These are phyloP conservation scores for Nipponia nippon DNA, from an alignment of 2,113 vertebrate species.

Conservation along the genomic window DNA sequence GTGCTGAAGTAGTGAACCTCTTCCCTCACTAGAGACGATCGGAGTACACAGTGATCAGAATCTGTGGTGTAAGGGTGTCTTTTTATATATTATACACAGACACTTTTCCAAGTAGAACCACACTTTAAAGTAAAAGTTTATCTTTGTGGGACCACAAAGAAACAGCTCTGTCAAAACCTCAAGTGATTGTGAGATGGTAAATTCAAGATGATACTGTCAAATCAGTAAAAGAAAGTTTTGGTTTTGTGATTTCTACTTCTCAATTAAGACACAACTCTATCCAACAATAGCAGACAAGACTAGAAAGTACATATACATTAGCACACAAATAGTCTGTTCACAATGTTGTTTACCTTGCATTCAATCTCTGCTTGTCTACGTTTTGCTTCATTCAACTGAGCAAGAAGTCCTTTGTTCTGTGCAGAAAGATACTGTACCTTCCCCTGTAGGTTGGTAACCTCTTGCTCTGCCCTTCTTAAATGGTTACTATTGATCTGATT, in stretches of 20 bases:
- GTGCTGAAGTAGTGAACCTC: not conserved
- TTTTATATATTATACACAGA: not conserved
- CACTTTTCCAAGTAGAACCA: not conserved
- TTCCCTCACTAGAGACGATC: not conserved
- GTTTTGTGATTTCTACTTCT: not conserved
- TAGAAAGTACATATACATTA: not conserved
- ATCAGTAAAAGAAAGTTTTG: not conserved
- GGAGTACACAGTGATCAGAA: not conserved
- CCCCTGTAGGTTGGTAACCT: slow-evolving; percentile 77
- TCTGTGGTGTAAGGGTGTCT: not conserved
- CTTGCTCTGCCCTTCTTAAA: slow-evolving; percentile 89
- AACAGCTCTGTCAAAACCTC: not conserved
- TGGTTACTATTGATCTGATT: slow-evolving; percentile 96
- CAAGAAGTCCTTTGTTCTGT: slow-evolving; percentile 87
- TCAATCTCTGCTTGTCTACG: slow-evolving; percentile 92
- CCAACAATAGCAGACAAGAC: not conserved
- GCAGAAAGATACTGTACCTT: slow-evolving; percentile 82
- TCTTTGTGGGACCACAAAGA: not conserved
- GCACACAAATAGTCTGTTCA: not conserved
- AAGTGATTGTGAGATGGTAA: not conserved
- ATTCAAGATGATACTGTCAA: not conserved
- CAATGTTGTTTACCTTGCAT: slow-evolving; percentile 84
- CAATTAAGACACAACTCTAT: not conserved
- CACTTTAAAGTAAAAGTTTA: not conserved
- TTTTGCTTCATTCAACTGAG: slow-evolving; percentile 88